These are phyloP conservation scores for Entomyzon cyanotis DNA, from an alignment of 2,113 vertebrate genomes.

Conservation along the genomic window DNA sequence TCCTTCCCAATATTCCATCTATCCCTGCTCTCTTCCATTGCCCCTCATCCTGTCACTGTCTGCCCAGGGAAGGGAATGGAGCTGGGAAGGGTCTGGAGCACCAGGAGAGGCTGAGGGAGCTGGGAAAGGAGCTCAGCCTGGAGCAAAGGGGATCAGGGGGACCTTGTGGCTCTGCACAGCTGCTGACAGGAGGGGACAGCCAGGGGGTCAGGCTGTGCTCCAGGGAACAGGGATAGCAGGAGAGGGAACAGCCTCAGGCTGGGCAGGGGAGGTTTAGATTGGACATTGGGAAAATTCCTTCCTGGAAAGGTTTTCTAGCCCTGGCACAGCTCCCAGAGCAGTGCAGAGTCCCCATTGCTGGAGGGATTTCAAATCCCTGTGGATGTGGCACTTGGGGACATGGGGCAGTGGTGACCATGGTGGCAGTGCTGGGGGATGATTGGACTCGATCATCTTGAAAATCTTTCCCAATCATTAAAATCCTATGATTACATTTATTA, in stretches of 20 bases:
- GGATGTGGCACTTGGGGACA: background rate
- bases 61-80: background rate
- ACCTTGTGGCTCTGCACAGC: background rate
- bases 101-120: too few relatives aligned
- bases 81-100: background rate
- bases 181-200: background rate
- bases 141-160: background rate
- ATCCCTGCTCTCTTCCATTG: background rate
- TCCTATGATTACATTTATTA: background rate
- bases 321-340: background rate
- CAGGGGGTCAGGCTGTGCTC: background rate
- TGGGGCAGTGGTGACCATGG: too few relatives aligned
- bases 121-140: background rate
- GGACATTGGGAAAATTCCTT: background rate
- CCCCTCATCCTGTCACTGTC: background rate
- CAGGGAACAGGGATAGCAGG: background rate
- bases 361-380: background rate
- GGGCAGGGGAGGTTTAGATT: fast-evolving
- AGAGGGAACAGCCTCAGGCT: background rate
- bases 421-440: background rate
- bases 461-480: background rate
- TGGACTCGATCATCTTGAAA: background rate
- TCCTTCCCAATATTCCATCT: background rate
- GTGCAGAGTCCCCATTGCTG: background rate
- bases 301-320: background rate